Percentiles rank a stretch among this genome's conserved stretches.
These are phyloP conservation scores for Chiloscyllium punctatum DNA, from an alignment of 2,797 vertebrate species.

Conservation along the genomic window DNA sequence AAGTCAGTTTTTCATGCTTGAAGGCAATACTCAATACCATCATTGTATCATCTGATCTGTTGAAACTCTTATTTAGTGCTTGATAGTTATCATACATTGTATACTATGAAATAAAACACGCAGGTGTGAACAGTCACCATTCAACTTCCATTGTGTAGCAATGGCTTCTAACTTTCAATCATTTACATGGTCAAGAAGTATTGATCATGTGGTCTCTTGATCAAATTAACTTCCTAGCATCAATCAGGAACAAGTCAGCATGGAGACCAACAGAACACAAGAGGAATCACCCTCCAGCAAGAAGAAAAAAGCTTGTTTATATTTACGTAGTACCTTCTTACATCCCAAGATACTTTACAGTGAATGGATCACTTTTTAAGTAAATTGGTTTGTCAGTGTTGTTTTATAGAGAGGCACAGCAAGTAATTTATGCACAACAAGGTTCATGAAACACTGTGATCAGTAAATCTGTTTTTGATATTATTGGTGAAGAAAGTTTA, in stretches of 20 bases:
- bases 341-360: not conserved
- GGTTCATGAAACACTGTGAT: not conserved
- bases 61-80: not conserved
- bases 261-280: too few species aligned
- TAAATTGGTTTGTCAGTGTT: too few species aligned
- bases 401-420: not conserved
- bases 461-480: not conserved
- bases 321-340: not conserved
- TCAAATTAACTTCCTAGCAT: too few species aligned
- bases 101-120: not conserved
- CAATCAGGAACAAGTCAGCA: too few species aligned
- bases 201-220: too few species aligned
- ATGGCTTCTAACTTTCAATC: too few species aligned
- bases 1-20: not conserved
- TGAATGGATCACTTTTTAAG: not conserved
- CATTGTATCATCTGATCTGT: not conserved
- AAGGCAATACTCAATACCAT: not conserved
- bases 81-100: not conserved
- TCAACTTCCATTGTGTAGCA: too few species aligned
- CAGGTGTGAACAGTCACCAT: too few species aligned
- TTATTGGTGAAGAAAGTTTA: not conserved
- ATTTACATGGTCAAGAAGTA: too few species aligned
- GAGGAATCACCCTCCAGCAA: too few species aligned
- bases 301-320: too few species aligned
- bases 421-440: not conserved